Evolutionary conservation across 2,797 vertebrate species (phyloP), one percentile per base, ranked within the genome.

Genomic region (Coracias cyanogaster): DNA sequence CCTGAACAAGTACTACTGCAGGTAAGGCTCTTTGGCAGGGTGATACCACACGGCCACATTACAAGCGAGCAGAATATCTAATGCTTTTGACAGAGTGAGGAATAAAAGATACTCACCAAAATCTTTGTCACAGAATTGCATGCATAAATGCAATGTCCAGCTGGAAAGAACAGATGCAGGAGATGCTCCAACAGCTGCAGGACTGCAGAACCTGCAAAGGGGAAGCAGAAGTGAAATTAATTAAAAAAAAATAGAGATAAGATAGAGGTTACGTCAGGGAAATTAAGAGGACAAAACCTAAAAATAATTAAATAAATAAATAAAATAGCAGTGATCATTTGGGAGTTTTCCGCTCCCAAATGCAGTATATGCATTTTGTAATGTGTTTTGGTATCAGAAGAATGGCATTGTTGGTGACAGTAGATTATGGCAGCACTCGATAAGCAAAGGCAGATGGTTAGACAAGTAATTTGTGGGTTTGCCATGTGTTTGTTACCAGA

Each of bases 21-120:
- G 65, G 20, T 10, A 12, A 60, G 33, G 10, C 4, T 21, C 57
- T 60, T 24, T 35, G 70, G 39, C 81, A 76, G 49, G 16, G 24
- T 8, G 17, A 2, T 35, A 12, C 12, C 12, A 7, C 1, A 26
- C 24, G 58, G 70, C 9, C 65, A n/a, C 0, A 0, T 33, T n/a
- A 37, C 25, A 12, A 33, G 69, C 2, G 19, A 82, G 58, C 52
- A 78, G 35, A 46, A 41, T 7, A 5, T 33, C 24, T 14, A 7
- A n/a, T 21, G 48, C 31, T 88, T 93, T 15, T n/a, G 48, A 10
- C 54, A 78, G 39, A 41, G 54, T 0, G 41, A 57, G 26, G 49
- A 84, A 65, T 6, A 28, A 21, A 8, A 78, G 43, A 16, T 29
- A 74, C 57, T 14, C 21, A 41, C 18, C 0, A 0, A 13, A 49